These are phyloP conservation scores for Cavia porcellus DNA, from an alignment of 2,113 vertebrate genomes.

Conservation along the genomic window DNA sequence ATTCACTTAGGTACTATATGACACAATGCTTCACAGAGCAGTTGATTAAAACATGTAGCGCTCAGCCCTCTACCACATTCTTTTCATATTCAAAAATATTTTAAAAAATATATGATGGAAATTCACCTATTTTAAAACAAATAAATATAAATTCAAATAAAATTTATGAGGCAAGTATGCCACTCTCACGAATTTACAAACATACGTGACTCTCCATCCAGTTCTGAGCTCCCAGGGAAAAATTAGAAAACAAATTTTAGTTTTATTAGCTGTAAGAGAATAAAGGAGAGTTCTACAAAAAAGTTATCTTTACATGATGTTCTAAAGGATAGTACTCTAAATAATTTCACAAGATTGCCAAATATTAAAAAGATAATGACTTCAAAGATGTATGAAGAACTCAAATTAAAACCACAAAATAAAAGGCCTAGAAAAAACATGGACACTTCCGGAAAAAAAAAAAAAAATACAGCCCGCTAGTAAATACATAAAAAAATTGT, in stretches of 20 bases:
- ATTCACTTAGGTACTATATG: not conserved
- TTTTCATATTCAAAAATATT: constrained; percentile 23
- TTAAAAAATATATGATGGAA: constrained; percentile 22
- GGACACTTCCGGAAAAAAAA: not conserved
- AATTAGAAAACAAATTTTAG: not conserved
- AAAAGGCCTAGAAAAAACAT: not conserved
- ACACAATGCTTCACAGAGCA: not conserved
- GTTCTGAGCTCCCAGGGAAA: constrained; percentile 17
- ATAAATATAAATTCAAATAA: not conserved
- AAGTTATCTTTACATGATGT: not conserved
- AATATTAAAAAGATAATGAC: constrained; percentile 64
- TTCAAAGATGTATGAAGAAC: constrained; percentile 10
- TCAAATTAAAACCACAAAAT: constrained; percentile 33
- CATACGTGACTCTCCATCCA: not conserved
- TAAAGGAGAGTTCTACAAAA: not conserved
- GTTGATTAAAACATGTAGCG: not conserved
- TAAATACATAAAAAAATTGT: not conserved
- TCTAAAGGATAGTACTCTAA: constrained; percentile 48
- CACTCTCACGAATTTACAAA: not conserved
- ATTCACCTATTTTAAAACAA: not conserved
- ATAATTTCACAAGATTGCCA: constrained; percentile 17
- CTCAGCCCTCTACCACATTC: not conserved
- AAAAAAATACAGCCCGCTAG: not conserved
- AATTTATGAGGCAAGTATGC: constrained; percentile 26
- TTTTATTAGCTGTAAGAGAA: constrained; percentile 20